Evolutionary conservation across 2,888 invertebrate genomes (phyloP).

Genomic region (Leistus spinibarbis): DNA sequence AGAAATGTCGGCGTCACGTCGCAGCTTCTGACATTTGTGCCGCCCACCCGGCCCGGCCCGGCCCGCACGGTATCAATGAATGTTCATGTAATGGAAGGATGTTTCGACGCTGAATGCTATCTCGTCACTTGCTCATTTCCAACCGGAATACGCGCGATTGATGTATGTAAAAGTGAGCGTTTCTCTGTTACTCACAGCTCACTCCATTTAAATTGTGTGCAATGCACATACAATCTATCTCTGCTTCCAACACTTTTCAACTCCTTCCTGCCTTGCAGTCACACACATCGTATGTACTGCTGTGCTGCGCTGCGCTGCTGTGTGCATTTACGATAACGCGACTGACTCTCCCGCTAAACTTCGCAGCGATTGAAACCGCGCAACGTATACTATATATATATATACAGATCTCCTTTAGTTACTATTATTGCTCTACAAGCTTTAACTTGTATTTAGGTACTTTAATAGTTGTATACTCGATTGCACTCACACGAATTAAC

Average conservation of each 20-base stretch:
- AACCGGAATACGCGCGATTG: constrained; percentile 31
- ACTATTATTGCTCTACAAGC: background rate
- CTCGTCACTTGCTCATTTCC: constrained; percentile 32
- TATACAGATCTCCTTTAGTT: background rate
- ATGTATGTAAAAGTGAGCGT: constrained; percentile 20
- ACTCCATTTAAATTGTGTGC: background rate
- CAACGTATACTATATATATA: background rate
- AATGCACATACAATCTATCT: background rate
- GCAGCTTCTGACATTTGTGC: constrained; percentile 26
- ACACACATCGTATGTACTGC: constrained; percentile 14
- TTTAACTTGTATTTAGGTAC: background rate
- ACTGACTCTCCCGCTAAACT: constrained; percentile 17
- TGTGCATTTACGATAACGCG: constrained; percentile 10
- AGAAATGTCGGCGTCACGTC: background rate
- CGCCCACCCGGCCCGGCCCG: no score
- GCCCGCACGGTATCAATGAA: constrained; percentile 33
- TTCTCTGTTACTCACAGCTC: background rate
- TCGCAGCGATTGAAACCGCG: constrained; percentile 5
- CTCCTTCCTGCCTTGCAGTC: constrained; percentile 19
- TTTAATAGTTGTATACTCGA: no score
- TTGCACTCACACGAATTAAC: no score
- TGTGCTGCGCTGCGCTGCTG: no score
- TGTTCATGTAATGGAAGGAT: constrained; percentile 31
- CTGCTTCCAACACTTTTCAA: background rate
- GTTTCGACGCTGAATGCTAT: constrained; percentile 28